A percentile compares a stretch with the other conserved stretches of the same genome.
phyloP scores from a whole-genome alignment of 2,888 invertebrate genomes.

The Pharmacophagus antenor region DNA sequence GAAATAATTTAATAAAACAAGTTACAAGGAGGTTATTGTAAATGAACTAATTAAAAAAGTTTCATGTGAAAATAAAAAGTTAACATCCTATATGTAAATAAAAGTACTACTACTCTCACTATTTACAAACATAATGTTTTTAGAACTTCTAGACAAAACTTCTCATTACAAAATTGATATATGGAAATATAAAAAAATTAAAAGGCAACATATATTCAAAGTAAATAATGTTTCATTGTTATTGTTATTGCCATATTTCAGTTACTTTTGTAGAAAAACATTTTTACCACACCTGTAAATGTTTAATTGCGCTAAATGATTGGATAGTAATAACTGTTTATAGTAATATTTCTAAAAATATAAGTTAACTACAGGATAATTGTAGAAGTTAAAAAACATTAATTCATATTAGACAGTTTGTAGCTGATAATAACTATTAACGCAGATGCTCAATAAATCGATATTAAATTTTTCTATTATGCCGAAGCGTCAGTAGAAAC shows the following conservation, averaged over 20 bases:
- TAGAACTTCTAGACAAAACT: too few relatives aligned
- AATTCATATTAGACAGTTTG: not conserved
- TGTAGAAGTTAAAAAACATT: not conserved
- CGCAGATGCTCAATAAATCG: slow-evolving; percentile 40
- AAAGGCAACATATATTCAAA: too few relatives aligned
- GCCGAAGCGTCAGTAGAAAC: slow-evolving; percentile 59
- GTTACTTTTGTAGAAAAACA: not conserved
- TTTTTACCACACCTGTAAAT: not conserved
- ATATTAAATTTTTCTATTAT: slow-evolving; percentile 51
- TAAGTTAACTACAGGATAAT: slow-evolving; percentile 5
- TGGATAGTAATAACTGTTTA: not conserved
- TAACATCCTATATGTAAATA: too few relatives aligned
- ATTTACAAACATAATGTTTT: too few relatives aligned
- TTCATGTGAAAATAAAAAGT: too few relatives aligned
- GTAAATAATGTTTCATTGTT: not conserved
- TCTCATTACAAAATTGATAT: too few relatives aligned
- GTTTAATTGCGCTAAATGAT: not conserved
- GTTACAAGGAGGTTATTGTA: too few relatives aligned
- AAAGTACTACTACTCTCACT: too few relatives aligned
- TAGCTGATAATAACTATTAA: slow-evolving; percentile 15
- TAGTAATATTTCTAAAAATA: not conserved
- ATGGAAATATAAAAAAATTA: too few relatives aligned
- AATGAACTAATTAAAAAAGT: too few relatives aligned
- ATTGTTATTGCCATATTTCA: too few relatives aligned
- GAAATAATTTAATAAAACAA: too few relatives aligned